phyloP scores from a whole-genome alignment of 30 jellyfish, hydroid and myxozoan genomes.

The Aurelia aurita complex sp. Pacific region DNA sequence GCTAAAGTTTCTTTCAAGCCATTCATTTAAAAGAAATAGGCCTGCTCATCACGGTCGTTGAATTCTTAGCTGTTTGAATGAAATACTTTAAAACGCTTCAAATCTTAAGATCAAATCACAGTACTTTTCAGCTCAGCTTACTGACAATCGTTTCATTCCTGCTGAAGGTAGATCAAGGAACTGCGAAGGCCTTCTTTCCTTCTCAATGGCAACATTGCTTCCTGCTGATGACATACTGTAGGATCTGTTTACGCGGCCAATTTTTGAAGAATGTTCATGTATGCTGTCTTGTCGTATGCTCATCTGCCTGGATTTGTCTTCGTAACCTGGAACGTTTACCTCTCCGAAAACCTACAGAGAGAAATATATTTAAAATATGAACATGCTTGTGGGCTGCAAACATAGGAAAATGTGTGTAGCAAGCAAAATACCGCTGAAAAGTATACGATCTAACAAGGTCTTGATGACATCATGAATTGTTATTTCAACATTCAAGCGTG shows the following conservation, averaged over 20 bases:
- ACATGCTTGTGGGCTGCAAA: too few relatives aligned
- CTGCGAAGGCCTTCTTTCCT: conserved; percentile 40
- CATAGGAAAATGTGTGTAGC: background rate
- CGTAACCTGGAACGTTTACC: conserved; percentile 74
- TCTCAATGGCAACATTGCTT: conserved; percentile 4
- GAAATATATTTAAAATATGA: background rate
- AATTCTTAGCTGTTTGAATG: too few relatives aligned
- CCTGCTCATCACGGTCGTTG: too few relatives aligned
- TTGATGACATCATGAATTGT: too few relatives aligned
- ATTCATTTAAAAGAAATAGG: too few relatives aligned
- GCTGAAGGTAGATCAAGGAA: conserved; percentile 29
- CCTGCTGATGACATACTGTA: conserved; percentile 30
- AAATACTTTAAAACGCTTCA: too few relatives aligned
- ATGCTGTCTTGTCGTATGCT: conserved; percentile 44
- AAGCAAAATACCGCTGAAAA: too few relatives aligned
- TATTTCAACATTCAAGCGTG: too few relatives aligned
- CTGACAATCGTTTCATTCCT: background rate
- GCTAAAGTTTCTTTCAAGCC: too few relatives aligned
- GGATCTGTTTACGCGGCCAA: conserved; percentile 38
- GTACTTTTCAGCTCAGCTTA: too few relatives aligned
- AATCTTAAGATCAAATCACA: too few relatives aligned
- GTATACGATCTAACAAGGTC: too few relatives aligned
- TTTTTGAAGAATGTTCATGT: conserved; percentile 22
- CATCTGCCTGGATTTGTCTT: conserved; percentile 60
- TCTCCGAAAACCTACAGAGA: conserved; percentile 84